Evolutionary conservation across 2,888 invertebrate genomes (phyloP), one percentile per base, ranked within the genome.

Genomic region (Caenorhabditis sulstoni): DNA sequence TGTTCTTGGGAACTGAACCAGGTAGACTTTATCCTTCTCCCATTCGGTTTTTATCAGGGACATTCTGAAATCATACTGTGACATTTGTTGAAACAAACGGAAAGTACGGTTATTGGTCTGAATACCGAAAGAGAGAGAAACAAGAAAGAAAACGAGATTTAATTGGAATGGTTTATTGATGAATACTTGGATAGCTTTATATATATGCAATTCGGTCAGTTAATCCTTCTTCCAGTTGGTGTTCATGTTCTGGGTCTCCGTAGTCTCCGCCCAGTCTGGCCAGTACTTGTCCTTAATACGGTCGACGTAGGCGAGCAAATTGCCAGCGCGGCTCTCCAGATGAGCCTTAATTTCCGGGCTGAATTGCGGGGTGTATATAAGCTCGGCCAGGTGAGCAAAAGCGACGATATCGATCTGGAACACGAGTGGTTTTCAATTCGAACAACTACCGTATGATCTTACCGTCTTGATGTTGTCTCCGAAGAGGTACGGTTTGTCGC

Each of bases 1-100:
- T 86, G 95, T 95, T 90, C 96, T 94, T 86, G 95, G 94, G 91
- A 96, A 95, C 92, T 96, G 96, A 92, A 96, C 96, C 91, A 97
- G 92, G 92, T 97, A 97, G 84, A 96, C 95, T 89, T 95, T 93
- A 92, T 96, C 96, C 65, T 86, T 79, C 59, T 87, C 79, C 88
- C 88, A 88, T 57, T 87, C 83, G 7, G 79, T 64, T 8, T 86
- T 81, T 12, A 87, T 55, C n/a, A 88, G 81, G 37, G 83, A 81
- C 85, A 85, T 85, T 39, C 45, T 75, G 61, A 29, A 29, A 29
- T 29, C 29, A 29, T n/a, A n/a, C n/a, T n/a, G n/a, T n/a, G n/a
- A n/a, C n/a, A n/a, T n/a, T n/a, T n/a, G n/a, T n/a, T n/a, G n/a
- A n/a, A n/a, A 29, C 29, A 29, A 3, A 29, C 7, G 29, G 29